Percentiles rank a stretch among this genome's conserved stretches.
Conservation (phyloP, 64 coral and sea anemone species). For the Porites australiensis region DNA sequence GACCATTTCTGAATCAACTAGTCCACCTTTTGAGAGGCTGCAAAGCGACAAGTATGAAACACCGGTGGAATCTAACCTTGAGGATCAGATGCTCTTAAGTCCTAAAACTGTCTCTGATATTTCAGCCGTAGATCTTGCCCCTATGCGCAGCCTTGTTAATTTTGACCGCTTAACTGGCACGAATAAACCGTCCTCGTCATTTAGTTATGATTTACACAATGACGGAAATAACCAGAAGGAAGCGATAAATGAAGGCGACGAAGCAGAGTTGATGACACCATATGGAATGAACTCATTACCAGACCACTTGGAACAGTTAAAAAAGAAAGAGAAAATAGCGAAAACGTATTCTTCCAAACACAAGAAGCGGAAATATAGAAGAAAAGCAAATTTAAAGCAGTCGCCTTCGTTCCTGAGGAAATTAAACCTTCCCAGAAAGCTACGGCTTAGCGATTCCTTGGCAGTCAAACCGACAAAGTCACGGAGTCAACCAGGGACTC, state of each 20-base stretch:
- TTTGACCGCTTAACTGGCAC: not conserved
- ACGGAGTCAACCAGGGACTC: constrained; percentile 16
- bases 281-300: not conserved
- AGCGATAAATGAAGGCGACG: not conserved
- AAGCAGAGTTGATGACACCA: not conserved
- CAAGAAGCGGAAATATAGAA: not conserved
- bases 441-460: not conserved
- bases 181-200: not conserved
- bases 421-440: not conserved
- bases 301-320: not conserved
- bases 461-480: not conserved
- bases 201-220: not conserved
- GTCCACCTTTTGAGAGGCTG: not conserved
- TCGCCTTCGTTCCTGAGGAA: not conserved
- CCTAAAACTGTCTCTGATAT: constrained; percentile 22
- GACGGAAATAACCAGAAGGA: not conserved
- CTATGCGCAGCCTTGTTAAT: not conserved
- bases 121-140: not conserved
- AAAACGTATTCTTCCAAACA: not conserved
- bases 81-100: not conserved
- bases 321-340: constrained; percentile 30
- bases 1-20: not conserved
- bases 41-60: not conserved
- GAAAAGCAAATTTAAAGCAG: too few relatives aligned
- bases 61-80: not conserved